phyloP scores from a whole-genome alignment of 1,140 invertebrate genomes.

The Bombus picipes region DNA sequence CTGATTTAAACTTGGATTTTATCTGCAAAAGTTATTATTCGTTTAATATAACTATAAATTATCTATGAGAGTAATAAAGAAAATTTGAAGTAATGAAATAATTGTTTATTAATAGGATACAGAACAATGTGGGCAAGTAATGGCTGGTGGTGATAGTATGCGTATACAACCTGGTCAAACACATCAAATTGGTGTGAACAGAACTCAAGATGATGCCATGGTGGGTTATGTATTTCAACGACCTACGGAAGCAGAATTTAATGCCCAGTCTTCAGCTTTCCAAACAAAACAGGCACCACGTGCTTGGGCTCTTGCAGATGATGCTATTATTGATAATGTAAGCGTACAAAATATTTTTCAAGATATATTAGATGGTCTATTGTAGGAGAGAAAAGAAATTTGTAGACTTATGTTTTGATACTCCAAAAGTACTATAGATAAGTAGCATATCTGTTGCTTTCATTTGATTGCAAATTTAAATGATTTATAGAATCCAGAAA shows the following conservation, averaged over 20 bases:
- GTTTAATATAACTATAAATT: not conserved
- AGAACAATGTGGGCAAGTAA: slow-evolving; percentile 81
- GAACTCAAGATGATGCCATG: slow-evolving; percentile 92
- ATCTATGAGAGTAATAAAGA: not conserved
- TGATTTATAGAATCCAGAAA: slow-evolving; percentile 86
- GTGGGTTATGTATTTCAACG: slow-evolving; percentile 94
- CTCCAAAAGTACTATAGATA: not conserved
- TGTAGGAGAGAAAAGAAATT: not conserved
- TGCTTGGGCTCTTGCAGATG: slow-evolving; percentile 90
- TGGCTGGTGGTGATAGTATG: slow-evolving; percentile 80
- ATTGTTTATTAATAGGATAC: slow-evolving; percentile 72
- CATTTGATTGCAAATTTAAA: slow-evolving; percentile 23
- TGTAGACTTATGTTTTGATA: not conserved
- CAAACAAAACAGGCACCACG: slow-evolving; percentile 87
- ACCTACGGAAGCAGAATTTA: slow-evolving; percentile 89
- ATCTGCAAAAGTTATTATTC: not conserved
- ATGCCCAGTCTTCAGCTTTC: slow-evolving; percentile 82
- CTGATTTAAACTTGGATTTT: not conserved
- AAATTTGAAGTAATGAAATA: not conserved
- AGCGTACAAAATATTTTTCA: slow-evolving; percentile 65
- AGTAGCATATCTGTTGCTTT: not conserved
- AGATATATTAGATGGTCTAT: not conserved
- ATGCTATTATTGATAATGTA: slow-evolving; percentile 89
- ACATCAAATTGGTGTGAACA: slow-evolving; percentile 80
- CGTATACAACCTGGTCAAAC: slow-evolving; percentile 80